These are phyloP conservation scores for Trachelipus rathkii DNA, from an alignment of 1,140 invertebrate genomes.

Conservation along the genomic window DNA sequence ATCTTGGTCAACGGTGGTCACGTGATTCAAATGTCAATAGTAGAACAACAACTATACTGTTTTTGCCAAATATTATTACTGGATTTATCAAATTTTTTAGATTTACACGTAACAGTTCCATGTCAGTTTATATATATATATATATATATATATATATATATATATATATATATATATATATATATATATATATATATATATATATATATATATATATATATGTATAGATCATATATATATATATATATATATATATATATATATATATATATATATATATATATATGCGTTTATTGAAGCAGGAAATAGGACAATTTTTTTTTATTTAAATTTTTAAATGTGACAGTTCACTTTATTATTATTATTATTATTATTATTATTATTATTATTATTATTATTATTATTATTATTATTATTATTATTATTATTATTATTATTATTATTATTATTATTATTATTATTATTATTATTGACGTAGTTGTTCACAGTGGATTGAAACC, in stretches of 20 bases:
- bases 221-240: background rate
- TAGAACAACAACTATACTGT: constrained; percentile 74
- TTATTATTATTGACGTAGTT: too few relatives aligned
- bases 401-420: background rate
- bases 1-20: constrained; percentile 92
- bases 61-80: constrained; percentile 82
- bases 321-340: too few relatives aligned
- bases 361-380: background rate
- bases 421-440: background rate
- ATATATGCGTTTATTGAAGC: too few relatives aligned
- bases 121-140: constrained; percentile 61
- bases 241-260: background rate
- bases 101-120: constrained; percentile 89
- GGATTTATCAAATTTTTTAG: constrained; percentile 77
- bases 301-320: too few relatives aligned
- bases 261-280: too few relatives aligned
- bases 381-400: background rate
- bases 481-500: too few relatives aligned
- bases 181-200: background rate
- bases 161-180: background rate
- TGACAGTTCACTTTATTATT: too few relatives aligned
- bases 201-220: background rate
- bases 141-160: background rate
- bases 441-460: background rate
- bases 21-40: constrained; percentile 91